Evolutionary conservation across 37 sponge, comb jelly and placozoan species (phyloP).

Genomic region (Haliclona indistincta): DNA sequence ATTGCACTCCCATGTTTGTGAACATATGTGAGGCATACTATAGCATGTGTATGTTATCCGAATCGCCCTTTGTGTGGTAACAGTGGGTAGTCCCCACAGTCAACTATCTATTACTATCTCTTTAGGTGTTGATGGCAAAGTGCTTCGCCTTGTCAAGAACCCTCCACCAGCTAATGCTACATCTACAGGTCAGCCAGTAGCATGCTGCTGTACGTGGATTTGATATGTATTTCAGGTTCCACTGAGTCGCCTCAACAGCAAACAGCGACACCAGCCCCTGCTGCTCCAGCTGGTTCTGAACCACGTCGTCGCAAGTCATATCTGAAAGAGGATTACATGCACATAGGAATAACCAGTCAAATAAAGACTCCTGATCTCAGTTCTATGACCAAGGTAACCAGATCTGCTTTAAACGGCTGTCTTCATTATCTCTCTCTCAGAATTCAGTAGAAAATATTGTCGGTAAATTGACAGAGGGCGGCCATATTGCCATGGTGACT

Average conservation of each 20-base stretch:
- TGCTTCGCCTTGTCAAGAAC: constrained; percentile 38
- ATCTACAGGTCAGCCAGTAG: no score
- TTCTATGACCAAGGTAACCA: no score
- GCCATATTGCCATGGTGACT: neutral
- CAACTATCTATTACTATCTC: neutral
- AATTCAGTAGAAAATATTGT: neutral
- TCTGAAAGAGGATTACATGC: no score
- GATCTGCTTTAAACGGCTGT: no score
- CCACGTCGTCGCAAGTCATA: neutral
- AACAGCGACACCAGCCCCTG: no score
- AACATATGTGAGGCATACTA: neutral
- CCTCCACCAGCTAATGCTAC: constrained; percentile 28
- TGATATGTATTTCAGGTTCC: no score
- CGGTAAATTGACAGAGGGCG: neutral
- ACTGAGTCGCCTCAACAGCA: no score
- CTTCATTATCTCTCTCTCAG: neutral
- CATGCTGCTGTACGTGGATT: no score
- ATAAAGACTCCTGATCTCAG: no score
- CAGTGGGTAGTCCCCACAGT: neutral
- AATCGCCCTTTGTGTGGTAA: neutral
- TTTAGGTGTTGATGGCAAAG: constrained; percentile 28
- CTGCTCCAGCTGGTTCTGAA: no score
- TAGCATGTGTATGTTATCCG: neutral
- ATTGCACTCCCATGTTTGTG: neutral
- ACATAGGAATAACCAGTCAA: no score